phyloP scores from a whole-genome alignment of 1,140 invertebrate species.

The Aethina tumida region DNA sequence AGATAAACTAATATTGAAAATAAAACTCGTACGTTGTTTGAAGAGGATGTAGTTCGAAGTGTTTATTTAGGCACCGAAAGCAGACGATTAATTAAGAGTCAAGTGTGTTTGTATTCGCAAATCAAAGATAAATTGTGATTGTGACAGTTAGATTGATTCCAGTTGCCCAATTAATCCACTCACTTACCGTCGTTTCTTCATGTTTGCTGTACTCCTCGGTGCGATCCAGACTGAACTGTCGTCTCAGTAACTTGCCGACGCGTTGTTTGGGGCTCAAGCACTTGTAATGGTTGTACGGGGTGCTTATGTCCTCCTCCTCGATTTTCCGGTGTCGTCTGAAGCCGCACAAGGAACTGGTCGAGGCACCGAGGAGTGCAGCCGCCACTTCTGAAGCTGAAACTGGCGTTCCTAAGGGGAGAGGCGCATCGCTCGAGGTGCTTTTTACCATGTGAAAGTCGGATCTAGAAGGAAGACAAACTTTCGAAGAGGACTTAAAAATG shows the following conservation, averaged over 20 bases:
- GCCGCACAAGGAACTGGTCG: conserved; percentile 38
- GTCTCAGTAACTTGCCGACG: conserved; percentile 45
- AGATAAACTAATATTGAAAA: no score
- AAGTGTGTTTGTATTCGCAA: no score
- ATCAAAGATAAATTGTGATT: no score
- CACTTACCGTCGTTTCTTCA: conserved; percentile 8
- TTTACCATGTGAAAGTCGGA: conserved; percentile 36
- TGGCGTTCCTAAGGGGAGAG: conserved; percentile 36
- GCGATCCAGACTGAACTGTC: conserved; percentile 61
- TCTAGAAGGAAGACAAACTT: no score
- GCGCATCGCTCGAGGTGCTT: conserved; percentile 37
- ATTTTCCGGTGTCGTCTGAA: conserved; percentile 37
- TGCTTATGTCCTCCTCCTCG: conserved; percentile 54
- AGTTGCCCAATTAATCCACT: no score
- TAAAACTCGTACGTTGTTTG: no score
- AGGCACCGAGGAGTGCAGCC: conserved; percentile 43
- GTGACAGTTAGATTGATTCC: no score
- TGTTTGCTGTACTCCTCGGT: conserved; percentile 42
- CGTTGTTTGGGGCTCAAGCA: conserved; percentile 58
- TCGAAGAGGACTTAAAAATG: no score
- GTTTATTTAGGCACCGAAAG: no score
- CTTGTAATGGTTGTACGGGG: conserved; percentile 56
- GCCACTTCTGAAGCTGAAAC: conserved; percentile 44
- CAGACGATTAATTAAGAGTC: no score
- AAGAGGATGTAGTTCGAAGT: no score